Evolutionary conservation across 2,888 invertebrate genomes (phyloP).

Genomic region (Watsonalla binaria): DNA sequence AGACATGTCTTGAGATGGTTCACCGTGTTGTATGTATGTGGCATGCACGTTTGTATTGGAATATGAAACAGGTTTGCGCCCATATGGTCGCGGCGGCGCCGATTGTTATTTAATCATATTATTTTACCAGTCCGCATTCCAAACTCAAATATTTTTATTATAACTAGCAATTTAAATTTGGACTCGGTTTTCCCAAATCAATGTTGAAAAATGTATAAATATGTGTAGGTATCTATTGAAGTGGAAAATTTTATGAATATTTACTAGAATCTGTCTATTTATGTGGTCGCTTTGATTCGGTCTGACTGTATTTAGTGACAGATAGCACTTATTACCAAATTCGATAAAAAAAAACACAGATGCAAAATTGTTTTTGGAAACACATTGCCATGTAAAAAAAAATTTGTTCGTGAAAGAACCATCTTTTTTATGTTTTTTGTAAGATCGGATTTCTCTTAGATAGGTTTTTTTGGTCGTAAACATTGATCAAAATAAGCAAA

Average conservation of each 20-base stretch:
- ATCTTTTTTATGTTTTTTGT: no score
- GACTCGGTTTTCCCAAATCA: conserved; percentile 1
- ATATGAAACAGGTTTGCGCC: conserved; percentile 55
- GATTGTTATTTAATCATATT: conserved; percentile 63
- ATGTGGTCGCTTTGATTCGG: no score
- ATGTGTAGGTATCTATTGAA: background rate
- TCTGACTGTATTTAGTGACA: no score
- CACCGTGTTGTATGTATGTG: conserved; percentile 11
- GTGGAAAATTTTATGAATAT: background rate
- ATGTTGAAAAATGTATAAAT: background rate
- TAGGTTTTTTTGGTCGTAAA: no score
- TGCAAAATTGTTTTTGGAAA: no score
- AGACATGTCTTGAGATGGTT: conserved; percentile 1
- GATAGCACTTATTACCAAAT: no score
- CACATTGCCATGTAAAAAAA: no score
- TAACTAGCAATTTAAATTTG: conserved; percentile 1
- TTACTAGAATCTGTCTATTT: background rate
- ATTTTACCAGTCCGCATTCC: conserved; percentile 60
- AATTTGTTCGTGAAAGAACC: no score
- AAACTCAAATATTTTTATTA: conserved; percentile 23
- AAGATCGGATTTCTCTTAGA: no score
- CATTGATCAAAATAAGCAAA: no score
- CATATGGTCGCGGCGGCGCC: conserved; percentile 51
- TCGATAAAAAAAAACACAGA: no score
- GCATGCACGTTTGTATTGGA: conserved; percentile 35